phyloP scores from a whole-genome alignment of 2,888 invertebrate species.

The Ophion slaviceki region DNA sequence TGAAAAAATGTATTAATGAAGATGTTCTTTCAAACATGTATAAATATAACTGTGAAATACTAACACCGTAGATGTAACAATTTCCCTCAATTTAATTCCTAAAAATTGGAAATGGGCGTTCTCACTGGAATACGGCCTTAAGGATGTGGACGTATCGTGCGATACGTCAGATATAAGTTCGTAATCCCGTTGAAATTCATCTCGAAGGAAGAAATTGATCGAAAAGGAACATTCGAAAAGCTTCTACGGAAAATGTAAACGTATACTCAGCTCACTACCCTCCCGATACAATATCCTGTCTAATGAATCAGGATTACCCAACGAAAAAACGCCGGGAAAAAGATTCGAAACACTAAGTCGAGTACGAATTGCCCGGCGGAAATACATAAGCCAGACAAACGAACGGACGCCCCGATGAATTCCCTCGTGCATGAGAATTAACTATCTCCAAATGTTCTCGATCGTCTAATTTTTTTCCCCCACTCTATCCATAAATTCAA shows the following conservation, averaged over 20 bases:
- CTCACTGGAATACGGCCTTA: no score
- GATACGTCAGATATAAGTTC: slow-evolving; percentile 38
- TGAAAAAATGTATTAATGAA: no score
- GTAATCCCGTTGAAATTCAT: slow-evolving; percentile 47
- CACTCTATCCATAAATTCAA: neutral
- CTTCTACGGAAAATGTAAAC: slow-evolving; percentile 9
- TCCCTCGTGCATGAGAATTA: slow-evolving; percentile 14
- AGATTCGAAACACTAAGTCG: slow-evolving; percentile 50
- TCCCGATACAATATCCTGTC: slow-evolving; percentile 20
- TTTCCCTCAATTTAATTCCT: no score
- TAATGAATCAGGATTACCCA: slow-evolving; percentile 63
- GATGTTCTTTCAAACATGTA: no score
- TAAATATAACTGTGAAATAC: no score
- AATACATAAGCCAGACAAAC: slow-evolving; percentile 33
- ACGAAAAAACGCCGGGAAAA: slow-evolving; percentile 46
- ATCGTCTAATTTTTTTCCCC: neutral
- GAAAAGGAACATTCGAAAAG: slow-evolving; percentile 2
- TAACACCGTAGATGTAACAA: no score
- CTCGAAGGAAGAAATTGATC: slow-evolving; percentile 49
- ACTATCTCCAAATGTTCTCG: neutral
- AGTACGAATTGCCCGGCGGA: slow-evolving; percentile 36
- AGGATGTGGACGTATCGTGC: slow-evolving; percentile 36
- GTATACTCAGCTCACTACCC: neutral
- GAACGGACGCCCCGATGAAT: slow-evolving; percentile 29
- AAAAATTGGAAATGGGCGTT: no score